A percentile compares a stretch with the other conserved stretches of the same genome.
These are phyloP conservation scores for Coregonus ussuriensis DNA, from an alignment of 2,797 vertebrate species.

Conservation along the genomic window DNA sequence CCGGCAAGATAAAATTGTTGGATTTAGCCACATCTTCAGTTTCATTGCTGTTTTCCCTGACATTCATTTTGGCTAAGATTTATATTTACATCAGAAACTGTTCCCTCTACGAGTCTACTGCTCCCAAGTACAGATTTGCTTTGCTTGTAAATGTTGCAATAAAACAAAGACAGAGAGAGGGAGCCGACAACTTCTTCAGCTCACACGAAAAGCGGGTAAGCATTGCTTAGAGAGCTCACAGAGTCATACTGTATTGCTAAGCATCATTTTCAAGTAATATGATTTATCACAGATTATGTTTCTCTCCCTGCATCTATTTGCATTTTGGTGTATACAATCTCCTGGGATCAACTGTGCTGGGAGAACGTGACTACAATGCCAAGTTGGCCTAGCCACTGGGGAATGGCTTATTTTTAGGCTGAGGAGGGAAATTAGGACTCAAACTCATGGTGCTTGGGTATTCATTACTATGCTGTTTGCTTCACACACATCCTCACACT, in stretches of 20 bases:
- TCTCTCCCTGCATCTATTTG: constrained; percentile 52
- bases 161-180: constrained; percentile 56
- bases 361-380: constrained; percentile 58
- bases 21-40: constrained; percentile 33
- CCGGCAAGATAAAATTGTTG: not conserved
- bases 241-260: constrained; percentile 57
- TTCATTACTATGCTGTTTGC: constrained; percentile 67
- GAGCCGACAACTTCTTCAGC: constrained; percentile 44
- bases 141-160: constrained; percentile 60
- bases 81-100: constrained; percentile 45
- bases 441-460: constrained; percentile 42
- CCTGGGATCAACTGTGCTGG: constrained; percentile 37
- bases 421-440: constrained; percentile 46
- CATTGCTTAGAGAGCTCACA: constrained; percentile 60
- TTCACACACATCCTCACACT: constrained; percentile 37
- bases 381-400: constrained; percentile 45
- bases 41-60: constrained; percentile 27
- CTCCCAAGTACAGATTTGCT: constrained; percentile 54
- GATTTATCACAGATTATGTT: constrained; percentile 67
- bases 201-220: constrained; percentile 32
- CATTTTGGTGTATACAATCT: constrained; percentile 50
- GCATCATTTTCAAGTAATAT: constrained; percentile 59
- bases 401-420: constrained; percentile 32
- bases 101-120: constrained; percentile 48
- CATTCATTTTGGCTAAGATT: constrained; percentile 42